These are phyloP conservation scores for Albula glossodonta DNA, from an alignment of 2,113 vertebrate genomes.

Conservation along the genomic window DNA sequence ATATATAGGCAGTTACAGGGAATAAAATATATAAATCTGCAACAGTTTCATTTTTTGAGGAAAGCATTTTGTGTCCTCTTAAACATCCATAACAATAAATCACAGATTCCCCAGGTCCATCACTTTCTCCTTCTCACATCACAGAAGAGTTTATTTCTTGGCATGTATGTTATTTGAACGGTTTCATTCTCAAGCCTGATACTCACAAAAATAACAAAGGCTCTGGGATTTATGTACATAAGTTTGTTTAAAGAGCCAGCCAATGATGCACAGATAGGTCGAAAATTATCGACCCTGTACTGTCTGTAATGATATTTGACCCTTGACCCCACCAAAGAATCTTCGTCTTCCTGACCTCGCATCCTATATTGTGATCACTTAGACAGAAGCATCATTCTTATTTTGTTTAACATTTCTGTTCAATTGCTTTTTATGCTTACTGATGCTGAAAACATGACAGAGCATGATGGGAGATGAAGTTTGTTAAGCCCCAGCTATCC, in stretches of 20 bases:
- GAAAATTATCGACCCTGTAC: not conserved
- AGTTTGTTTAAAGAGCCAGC: too few species aligned
- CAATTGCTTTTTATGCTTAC: too few species aligned
- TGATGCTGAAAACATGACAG: not conserved
- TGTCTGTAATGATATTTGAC: not conserved
- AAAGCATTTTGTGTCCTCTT: not conserved
- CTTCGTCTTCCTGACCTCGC: not conserved
- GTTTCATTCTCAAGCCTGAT: not conserved
- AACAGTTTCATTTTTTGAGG: not conserved
- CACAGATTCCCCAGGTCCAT: too few species aligned
- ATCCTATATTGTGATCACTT: not conserved
- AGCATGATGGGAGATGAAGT: not conserved
- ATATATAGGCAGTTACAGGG: conserved; percentile 62
- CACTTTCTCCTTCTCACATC: too few species aligned
- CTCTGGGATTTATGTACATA: not conserved
- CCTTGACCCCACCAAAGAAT: not conserved
- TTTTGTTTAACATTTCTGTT: too few species aligned
- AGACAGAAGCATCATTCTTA: not conserved
- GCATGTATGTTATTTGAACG: too few species aligned
- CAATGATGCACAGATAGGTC: too few species aligned
- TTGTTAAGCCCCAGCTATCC: not conserved
- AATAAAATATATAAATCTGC: conserved; percentile 58
- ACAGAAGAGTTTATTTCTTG: too few species aligned
- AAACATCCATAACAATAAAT: too few species aligned
- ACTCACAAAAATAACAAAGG: too few species aligned